These are phyloP conservation scores for Muricea muricata DNA, from an alignment of 92 coral and sea anemone species.

Conservation along the genomic window DNA sequence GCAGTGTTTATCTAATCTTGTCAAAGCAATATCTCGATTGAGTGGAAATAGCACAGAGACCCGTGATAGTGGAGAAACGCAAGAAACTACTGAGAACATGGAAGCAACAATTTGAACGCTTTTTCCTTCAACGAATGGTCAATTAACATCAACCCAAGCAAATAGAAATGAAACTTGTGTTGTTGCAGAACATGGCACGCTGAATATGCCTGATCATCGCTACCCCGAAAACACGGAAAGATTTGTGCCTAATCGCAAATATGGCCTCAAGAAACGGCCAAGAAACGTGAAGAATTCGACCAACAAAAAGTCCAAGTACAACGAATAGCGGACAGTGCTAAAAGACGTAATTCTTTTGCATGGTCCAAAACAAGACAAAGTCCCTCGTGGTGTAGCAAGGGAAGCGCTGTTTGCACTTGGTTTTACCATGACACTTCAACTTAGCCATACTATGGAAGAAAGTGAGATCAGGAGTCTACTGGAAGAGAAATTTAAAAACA, in stretches of 20 bases:
- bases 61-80: neutral
- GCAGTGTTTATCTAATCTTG: slow-evolving; percentile 15
- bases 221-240: slow-evolving; percentile 28
- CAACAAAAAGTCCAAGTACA: slow-evolving; percentile 3
- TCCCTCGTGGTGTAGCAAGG: slow-evolving; percentile 29
- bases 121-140: slow-evolving; percentile 21
- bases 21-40: slow-evolving; percentile 23
- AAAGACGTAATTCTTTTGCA: slow-evolving; percentile 22
- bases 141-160: neutral
- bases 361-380: slow-evolving; percentile 36
- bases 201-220: slow-evolving; percentile 27
- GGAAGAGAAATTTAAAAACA: slow-evolving; percentile 26
- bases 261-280: slow-evolving; percentile 20
- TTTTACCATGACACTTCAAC: slow-evolving; percentile 26
- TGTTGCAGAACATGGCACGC: slow-evolving; percentile 35
- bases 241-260: slow-evolving; percentile 39
- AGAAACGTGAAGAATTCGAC: slow-evolving; percentile 30
- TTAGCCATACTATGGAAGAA: slow-evolving; percentile 20
- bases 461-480: slow-evolving; percentile 30
- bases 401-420: slow-evolving; percentile 27
- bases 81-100: slow-evolving; percentile 4
- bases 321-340: slow-evolving; percentile 9
- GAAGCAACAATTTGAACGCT: slow-evolving; percentile 20
- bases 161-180: slow-evolving; percentile 28
- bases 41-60: slow-evolving; percentile 9